These are phyloP conservation scores for Scalopus aquaticus DNA, from an alignment of 2,113 vertebrate species.

Conservation along the genomic window DNA sequence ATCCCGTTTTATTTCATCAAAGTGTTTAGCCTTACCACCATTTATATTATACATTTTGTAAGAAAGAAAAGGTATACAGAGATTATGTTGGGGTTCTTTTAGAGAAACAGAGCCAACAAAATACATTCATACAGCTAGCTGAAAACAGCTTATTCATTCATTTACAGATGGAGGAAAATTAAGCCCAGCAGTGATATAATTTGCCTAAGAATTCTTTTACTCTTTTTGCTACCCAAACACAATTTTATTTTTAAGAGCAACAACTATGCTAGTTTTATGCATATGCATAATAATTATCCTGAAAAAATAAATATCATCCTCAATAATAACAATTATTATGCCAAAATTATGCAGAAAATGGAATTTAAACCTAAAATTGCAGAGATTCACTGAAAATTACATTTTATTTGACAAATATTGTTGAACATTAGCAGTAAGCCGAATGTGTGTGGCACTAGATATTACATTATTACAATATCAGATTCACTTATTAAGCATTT, in stretches of 20 bases:
- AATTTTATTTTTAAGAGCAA: neutral
- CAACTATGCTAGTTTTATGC: neutral
- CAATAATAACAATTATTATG: constrained; percentile 1
- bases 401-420: constrained; percentile 1
- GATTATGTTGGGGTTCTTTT: neutral
- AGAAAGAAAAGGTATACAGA: neutral
- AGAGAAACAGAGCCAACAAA: neutral
- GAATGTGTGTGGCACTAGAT: neutral
- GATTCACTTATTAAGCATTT: constrained; percentile 6
- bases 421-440: neutral
- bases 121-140: neutral
- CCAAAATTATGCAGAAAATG: constrained; percentile 14
- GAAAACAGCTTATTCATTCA: too few relatives aligned
- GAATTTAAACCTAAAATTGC: neutral
- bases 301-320: constrained; percentile 27
- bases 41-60: neutral
- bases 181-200: neutral
- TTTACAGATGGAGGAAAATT: neutral
- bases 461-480: neutral
- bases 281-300: neutral
- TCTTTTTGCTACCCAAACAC: neutral
- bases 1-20: neutral
- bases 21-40: neutral
- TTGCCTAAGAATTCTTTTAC: neutral
- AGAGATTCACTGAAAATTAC: neutral